Evolutionary conservation across 1,140 invertebrate genomes (phyloP), one percentile per base, ranked within the genome.

Genomic region (Drosophila pallidifrons): DNA sequence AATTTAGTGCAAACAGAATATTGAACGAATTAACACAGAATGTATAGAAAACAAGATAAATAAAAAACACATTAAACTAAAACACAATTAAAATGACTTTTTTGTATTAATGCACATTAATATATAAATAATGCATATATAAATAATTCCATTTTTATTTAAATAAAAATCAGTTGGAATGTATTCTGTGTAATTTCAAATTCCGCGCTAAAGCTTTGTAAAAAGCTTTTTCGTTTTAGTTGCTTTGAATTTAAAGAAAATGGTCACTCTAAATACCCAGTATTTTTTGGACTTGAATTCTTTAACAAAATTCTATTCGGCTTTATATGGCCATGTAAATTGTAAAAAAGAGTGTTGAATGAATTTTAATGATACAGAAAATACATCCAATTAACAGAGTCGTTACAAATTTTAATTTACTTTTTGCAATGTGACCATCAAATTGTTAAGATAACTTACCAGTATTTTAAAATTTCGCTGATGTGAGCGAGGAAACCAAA

Each of bases 1-100:
- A 77, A 81, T 74, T 75, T 74, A 79, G 83, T 87, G 82, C 55
- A 59, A 70, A 64, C 71, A 76, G 61, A 77, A 72, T 88, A 51
- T 82, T 79, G 51, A 79, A 68, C 76, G 72, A 86, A 65, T 74
- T 71, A 63, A 75, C 45, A 72, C 52, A 54, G 69, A 61, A 58
- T 82, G 81, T 73, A 80, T 83, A 82, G 72, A 77, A 47, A 68
- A 74, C 64, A 69, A 38, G 75, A 67, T 80, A 73, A 86, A 88
- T 79, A 88, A 82, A 88, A 25, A 86, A 77, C n/a, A 54, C 66
- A 68, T 8, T 35, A 38, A 38, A 11, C 15, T 41, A 11, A 60
- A 11, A 38, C 2, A 38, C 35, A 38, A 38, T 38, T 20, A 35
- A 54, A 35, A 43, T 25, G 41, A 41, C 4, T 4, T 51, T 51